phyloP scores from a whole-genome alignment of 1,140 invertebrate genomes.

The Battus philenor region DNA sequence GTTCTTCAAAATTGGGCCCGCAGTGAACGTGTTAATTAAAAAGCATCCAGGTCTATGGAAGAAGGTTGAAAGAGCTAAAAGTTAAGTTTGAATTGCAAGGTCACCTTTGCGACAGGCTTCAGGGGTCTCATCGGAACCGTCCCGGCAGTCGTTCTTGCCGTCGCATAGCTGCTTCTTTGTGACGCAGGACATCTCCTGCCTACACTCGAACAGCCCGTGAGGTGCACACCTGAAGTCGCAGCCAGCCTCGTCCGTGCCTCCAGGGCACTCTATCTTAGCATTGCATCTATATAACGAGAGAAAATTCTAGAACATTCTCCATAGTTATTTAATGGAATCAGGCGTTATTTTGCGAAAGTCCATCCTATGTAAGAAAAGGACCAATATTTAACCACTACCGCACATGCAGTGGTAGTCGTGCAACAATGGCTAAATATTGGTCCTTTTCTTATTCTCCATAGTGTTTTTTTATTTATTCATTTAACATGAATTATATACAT shows the following conservation, averaged over 20 bases:
- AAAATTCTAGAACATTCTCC: too few species aligned
- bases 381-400: too few species aligned
- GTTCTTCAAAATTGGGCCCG: too few species aligned
- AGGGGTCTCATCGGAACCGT: constrained; percentile 81
- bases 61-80: neutral
- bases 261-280: constrained; percentile 82
- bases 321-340: too few species aligned
- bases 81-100: neutral
- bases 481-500: too few species aligned
- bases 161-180: constrained; percentile 77
- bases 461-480: too few species aligned
- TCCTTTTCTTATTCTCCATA: too few species aligned
- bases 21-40: too few species aligned
- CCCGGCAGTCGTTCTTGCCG: constrained; percentile 80
- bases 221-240: constrained; percentile 58
- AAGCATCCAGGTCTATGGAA: neutral
- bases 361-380: too few species aligned
- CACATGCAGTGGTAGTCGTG: too few species aligned
- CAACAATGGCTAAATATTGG: too few species aligned
- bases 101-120: constrained; percentile 62
- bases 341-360: too few species aligned
- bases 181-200: constrained; percentile 75
- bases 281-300: constrained; percentile 79
- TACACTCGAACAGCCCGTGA: constrained; percentile 34
- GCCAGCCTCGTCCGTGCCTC: constrained; percentile 79